Percentiles rank a stretch among this genome's conserved stretches.
Evolutionary conservation across 2,113 vertebrate genomes (phyloP).

Genomic region (Hyla sarda): DNA sequence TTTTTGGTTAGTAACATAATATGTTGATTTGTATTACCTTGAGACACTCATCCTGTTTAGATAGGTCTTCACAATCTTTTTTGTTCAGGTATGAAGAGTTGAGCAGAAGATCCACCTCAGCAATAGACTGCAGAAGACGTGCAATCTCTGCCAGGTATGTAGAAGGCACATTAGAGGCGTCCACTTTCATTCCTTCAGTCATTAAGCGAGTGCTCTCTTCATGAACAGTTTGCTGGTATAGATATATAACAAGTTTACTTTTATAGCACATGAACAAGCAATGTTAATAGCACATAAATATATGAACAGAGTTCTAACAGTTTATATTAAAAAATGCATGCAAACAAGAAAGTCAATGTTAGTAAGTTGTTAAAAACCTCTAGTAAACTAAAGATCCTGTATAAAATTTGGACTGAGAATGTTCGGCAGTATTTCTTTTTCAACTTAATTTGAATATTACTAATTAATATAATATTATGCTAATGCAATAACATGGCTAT

Average conservation of each 20-base stretch:
- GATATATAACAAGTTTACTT: constrained; percentile 69
- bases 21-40: constrained; percentile 80
- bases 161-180: constrained; percentile 82
- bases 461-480: not conserved
- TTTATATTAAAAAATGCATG: not conserved
- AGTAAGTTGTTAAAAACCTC: not conserved
- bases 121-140: constrained; percentile 81
- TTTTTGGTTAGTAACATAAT: not conserved
- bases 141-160: constrained; percentile 84
- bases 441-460: not conserved
- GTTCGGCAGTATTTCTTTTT: not conserved
- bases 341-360: not conserved
- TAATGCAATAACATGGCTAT: not conserved
- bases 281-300: too few relatives aligned
- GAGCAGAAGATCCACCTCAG: constrained; percentile 87
- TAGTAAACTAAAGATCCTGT: not conserved
- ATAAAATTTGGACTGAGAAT: not conserved
- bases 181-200: constrained; percentile 78
- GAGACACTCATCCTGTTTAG: constrained; percentile 88
- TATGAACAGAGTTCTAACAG: not conserved
- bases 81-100: constrained; percentile 87
- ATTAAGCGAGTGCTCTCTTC: constrained; percentile 73
- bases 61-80: constrained; percentile 85
- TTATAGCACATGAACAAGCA: not conserved
- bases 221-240: constrained; percentile 79